Evolutionary conservation across 2,113 vertebrate genomes (phyloP).

Genomic region (Cyprinus carpio): DNA sequence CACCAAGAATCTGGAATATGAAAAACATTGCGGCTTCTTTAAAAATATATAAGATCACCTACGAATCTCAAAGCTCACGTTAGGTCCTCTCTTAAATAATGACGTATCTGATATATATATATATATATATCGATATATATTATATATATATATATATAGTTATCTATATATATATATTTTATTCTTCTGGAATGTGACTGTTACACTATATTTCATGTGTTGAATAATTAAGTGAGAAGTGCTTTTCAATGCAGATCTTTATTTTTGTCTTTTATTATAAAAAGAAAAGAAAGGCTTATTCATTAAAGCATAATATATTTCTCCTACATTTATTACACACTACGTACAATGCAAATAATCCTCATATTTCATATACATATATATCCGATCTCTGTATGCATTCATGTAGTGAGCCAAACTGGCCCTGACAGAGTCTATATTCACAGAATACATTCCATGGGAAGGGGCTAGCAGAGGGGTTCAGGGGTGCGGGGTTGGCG

Average conservation of each 20-base stretch:
- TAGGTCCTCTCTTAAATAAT: too few species aligned
- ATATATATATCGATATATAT: too few species aligned
- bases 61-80: too few species aligned
- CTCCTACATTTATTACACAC: slow-evolving; percentile 64
- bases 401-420: slow-evolving; percentile 71
- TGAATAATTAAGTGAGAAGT: not conserved
- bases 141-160: too few species aligned
- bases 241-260: slow-evolving; percentile 46
- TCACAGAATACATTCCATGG: slow-evolving; percentile 81
- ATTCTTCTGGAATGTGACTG: too few species aligned
- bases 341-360: slow-evolving; percentile 66
- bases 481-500: slow-evolving; percentile 57
- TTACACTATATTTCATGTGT: not conserved
- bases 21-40: too few species aligned
- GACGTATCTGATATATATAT: too few species aligned
- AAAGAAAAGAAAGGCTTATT: slow-evolving; percentile 67
- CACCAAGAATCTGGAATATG: too few species aligned
- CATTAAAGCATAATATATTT: slow-evolving; percentile 69
- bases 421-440: slow-evolving; percentile 75
- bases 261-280: slow-evolving; percentile 69
- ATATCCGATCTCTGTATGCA: slow-evolving; percentile 66
- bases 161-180: not conserved
- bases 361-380: slow-evolving; percentile 53
- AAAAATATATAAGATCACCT: too few species aligned
- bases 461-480: slow-evolving; percentile 55